These are phyloP conservation scores for Drosophila carrolli DNA, from an alignment of 1,140 invertebrate species.

Conservation along the genomic window DNA sequence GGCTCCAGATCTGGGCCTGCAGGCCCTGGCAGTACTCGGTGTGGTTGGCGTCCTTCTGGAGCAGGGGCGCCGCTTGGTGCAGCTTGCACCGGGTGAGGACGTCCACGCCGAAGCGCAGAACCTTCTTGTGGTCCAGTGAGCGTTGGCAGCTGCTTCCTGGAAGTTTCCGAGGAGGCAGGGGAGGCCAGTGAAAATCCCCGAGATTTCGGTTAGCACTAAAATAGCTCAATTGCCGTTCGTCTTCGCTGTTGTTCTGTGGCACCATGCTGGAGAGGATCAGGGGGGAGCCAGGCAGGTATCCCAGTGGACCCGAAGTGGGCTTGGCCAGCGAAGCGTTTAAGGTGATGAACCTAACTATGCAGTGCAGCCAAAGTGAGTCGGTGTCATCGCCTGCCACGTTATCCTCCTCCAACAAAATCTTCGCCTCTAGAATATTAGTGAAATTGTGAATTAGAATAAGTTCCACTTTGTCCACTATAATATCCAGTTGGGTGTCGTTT, in stretches of 20 bases:
- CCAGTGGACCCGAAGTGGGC: constrained; percentile 67
- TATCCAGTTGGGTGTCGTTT: constrained; percentile 40
- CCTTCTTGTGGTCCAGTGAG: neutral
- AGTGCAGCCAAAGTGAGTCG: constrained; percentile 45
- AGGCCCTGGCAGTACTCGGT: constrained; percentile 63
- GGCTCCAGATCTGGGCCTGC: constrained; percentile 52
- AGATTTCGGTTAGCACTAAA: constrained; percentile 24
- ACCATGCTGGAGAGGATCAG: constrained; percentile 49
- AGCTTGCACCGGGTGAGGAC: constrained; percentile 58
- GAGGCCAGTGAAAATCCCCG: constrained; percentile 45
- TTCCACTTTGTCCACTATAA: constrained; percentile 40
- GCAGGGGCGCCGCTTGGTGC: constrained; percentile 10
- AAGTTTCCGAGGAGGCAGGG: constrained; percentile 19
- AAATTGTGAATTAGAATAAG: constrained; percentile 59
- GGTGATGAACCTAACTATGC: constrained; percentile 21
- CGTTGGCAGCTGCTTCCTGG: constrained; percentile 26
- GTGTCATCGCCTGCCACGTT: neutral
- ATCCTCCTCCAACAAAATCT: constrained; percentile 2
- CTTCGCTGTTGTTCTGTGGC: constrained; percentile 39
- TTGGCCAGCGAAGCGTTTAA: constrained; percentile 2
- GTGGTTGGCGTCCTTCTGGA: constrained; percentile 48
- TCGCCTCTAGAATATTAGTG: constrained; percentile 52
- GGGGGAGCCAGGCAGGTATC: constrained; percentile 64
- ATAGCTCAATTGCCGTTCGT: constrained; percentile 44
- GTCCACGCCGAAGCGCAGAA: constrained; percentile 63